Conservation (phyloP, 2,113 vertebrate species). For the Cephalophus harveyi region DNA sequence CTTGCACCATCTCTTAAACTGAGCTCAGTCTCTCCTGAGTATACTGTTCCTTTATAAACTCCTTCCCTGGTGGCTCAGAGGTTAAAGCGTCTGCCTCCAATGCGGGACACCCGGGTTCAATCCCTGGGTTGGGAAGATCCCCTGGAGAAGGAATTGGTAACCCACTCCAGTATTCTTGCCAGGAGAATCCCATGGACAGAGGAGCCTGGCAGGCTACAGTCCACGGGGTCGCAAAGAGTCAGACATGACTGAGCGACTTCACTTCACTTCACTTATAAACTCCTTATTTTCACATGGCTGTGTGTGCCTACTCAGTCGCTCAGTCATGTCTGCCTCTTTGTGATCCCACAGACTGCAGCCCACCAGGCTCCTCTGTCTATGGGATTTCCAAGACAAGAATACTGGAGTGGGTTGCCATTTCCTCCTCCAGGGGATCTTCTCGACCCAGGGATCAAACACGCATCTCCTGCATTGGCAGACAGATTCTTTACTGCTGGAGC, state of each 20-base stretch:
- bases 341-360: not conserved
- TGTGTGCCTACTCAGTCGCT: not conserved
- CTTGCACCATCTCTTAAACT: not conserved
- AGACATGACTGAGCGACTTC: too few species aligned
- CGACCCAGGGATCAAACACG: not conserved
- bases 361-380: not conserved
- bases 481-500: not conserved
- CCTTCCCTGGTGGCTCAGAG: not conserved
- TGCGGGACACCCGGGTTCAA: too few species aligned
- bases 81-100: too few species aligned
- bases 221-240: too few species aligned
- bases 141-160: too few species aligned
- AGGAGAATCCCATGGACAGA: too few species aligned
- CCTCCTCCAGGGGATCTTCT: not conserved
- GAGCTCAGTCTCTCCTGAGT: not conserved
- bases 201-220: too few species aligned
- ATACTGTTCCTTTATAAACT: not conserved
- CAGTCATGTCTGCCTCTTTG: not conserved
- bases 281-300: not conserved
- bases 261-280: not conserved
- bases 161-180: too few species aligned
- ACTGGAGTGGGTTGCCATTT: not conserved
- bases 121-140: too few species aligned
- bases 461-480: not conserved
- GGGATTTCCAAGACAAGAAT: not conserved